Percentiles rank a stretch among this genome's conserved stretches.
Conservation (phyloP, 2,797 vertebrate genomes). For the Gymnocypris eckloni region DNA sequence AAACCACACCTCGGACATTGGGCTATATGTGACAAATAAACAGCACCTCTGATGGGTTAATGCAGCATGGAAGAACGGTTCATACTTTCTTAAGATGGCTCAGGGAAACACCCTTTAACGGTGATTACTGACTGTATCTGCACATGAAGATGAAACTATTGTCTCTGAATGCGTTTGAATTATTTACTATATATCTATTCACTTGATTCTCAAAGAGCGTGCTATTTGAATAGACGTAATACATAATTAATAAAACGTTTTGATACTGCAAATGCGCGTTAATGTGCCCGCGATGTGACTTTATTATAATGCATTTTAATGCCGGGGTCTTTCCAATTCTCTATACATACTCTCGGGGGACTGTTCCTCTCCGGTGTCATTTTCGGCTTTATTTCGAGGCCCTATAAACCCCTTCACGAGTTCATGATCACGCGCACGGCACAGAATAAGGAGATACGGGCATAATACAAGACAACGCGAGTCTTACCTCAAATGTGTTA, state of each 20-base stretch:
- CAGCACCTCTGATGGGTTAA: slow-evolving; percentile 57
- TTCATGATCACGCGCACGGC: slow-evolving; percentile 65
- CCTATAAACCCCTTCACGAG: slow-evolving; percentile 71
- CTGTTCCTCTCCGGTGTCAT: slow-evolving; percentile 56
- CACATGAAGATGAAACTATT: neutral
- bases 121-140: neutral
- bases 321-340: neutral
- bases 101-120: slow-evolving; percentile 46
- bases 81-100: slow-evolving; percentile 46
- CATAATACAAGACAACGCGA: slow-evolving; percentile 69
- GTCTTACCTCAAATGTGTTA: slow-evolving; percentile 77
- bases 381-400: slow-evolving; percentile 68
- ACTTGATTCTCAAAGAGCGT: neutral
- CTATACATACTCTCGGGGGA: slow-evolving; percentile 21
- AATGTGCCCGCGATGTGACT: neutral
- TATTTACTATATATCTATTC: neutral
- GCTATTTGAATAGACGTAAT: slow-evolving; percentile 7
- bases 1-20: slow-evolving; percentile 76
- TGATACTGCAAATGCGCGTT: neutral
- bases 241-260: slow-evolving; percentile 15
- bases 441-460: slow-evolving; percentile 71
- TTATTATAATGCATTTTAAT: neutral
- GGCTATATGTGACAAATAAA: slow-evolving; percentile 60
- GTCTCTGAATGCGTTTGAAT: neutral
- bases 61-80: slow-evolving; percentile 61